These are phyloP conservation scores for Rhadina sibilatrix DNA, from an alignment of 2,113 vertebrate species.

Conservation along the genomic window DNA sequence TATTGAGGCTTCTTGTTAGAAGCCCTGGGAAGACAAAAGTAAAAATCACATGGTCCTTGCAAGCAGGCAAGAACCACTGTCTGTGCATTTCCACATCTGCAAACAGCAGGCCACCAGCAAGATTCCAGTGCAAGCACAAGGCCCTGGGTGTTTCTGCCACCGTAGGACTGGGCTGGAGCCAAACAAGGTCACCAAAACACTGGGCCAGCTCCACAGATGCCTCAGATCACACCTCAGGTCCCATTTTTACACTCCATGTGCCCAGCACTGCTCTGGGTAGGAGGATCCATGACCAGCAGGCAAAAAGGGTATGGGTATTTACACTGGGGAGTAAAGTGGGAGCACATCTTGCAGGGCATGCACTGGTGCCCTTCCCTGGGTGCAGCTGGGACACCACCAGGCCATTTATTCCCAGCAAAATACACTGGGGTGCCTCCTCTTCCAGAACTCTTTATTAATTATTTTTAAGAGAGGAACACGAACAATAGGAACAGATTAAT, in stretches of 20 bases:
- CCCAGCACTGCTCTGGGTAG: fast-evolving
- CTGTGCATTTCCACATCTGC: not conserved
- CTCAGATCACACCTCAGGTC: not conserved
- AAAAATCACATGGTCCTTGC: not conserved
- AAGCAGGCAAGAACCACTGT: not conserved
- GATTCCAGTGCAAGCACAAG: fast-evolving
- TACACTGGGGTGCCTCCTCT: not conserved
- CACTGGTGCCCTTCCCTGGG: not conserved
- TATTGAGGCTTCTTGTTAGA: not conserved
- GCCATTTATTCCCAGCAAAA: not conserved
- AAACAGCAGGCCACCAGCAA: not conserved
- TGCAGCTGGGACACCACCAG: not conserved
- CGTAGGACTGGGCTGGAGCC: not conserved
- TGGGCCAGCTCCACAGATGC: not conserved
- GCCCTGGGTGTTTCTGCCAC: not conserved
- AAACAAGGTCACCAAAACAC: not conserved
- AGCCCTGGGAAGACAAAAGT: not conserved
- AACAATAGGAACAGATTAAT: not conserved
- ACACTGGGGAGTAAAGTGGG: not conserved
- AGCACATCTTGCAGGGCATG: not conserved
- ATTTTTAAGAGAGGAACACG: not conserved
- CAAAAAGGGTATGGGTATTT: not conserved
- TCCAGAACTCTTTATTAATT: not conserved
- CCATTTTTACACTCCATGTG: not conserved
- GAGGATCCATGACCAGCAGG: fast-evolving